Evolutionary conservation across 2,888 invertebrate genomes (phyloP), one percentile per base, ranked within the genome.

Genomic region (Aporophyla lueneburgensis): DNA sequence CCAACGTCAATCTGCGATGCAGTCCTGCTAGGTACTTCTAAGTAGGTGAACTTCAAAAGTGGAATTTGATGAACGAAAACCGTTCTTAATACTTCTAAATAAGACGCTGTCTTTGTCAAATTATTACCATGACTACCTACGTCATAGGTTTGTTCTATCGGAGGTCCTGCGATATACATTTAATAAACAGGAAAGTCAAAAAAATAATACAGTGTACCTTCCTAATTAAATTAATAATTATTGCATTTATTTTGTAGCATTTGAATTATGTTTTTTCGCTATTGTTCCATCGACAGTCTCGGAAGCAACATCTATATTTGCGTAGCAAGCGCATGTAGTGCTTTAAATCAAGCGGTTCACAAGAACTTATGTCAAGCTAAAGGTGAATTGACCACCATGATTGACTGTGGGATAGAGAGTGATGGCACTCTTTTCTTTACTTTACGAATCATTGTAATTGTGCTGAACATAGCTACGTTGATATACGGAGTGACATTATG

Each of bases 401-500:
- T 61, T 70, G 46, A n/a, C 9, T 19, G 27, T 9, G 27, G 16
- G 24, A 24, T 4, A 58, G 56, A 58, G 16, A 24, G 16, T 58
- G 58, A 33, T 33, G 33, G 33, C 33, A 33, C 33, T 33, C 33
- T 56, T 24, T 58, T 58, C 27, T 19, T 16, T 27, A 58, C 0
- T 9, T 58, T 27, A 27, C 27, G 4, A 27, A 58, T 27, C 58
- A 27, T 27, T 58, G 58, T 27, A 9, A 27, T 58, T 9, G 16
- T 27, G 12, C 54, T 72, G 46, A 54, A 27, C n/a, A 1, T 68
- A n/a, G n/a, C 9, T 14, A 27, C 27, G 12, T 46, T 72, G n/a
- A 2, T 56, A 5, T 68, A n/a, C 19, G 72, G 72, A 56, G 46
- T 72, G 27, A 68, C 19, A 6, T 56, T 54, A 5, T 68, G 71